Base-by-base conservation (phyloP, 2,113 vertebrate genomes). In the Clinocottus analis region DNA sequence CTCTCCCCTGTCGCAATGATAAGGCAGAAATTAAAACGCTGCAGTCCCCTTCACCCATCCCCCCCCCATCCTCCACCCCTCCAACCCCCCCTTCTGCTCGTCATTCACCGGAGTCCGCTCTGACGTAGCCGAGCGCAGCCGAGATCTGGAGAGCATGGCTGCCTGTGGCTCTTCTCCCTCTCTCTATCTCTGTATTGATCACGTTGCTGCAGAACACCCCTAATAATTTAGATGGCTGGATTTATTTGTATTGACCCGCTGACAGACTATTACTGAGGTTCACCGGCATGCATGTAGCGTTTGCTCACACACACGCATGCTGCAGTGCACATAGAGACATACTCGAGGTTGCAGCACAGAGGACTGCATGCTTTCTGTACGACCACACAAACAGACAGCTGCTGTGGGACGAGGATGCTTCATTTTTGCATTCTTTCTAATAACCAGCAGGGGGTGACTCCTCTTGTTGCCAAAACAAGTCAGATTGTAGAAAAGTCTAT, bases 211-310 rank as follows among this genome's bases (percentile, higher is more conserved):
- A 85, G 64, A 76, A 84, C 75, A 76, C 79, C 80, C 58, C 33
- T 45, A 83, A 85, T 88, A 75, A 81, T 85, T 85, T 80, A 83
- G 79, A 91, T 81, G 61, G 83, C 77, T 82, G 67, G 79, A 88
- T 88, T 83, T 79, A 84, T 80, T 51, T 35, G 79, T 73, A 88
- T 91, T 88, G 88, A 88, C 82, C 85, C 76, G 62, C 75, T 86
- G 83, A 78, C 77, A 79, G 75, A 47, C 69, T 43, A 27, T 90
- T 68, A 55, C 45, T 10, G 27, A 55, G 27, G 58, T 31, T 68
- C 31, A 49, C 65, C 7, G 69, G 12, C 74, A 83, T 25, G 41
- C 71, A 64, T 37, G 59, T 58, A 56, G 23, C 31, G 3, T 63
- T 55, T 25, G n/a, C 23, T 41, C 39, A n/a, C 35, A 43, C 45